Evolutionary conservation across 2,797 vertebrate species (phyloP), one percentile per base, ranked within the genome.

Genomic region (Rhodeus uyekii): DNA sequence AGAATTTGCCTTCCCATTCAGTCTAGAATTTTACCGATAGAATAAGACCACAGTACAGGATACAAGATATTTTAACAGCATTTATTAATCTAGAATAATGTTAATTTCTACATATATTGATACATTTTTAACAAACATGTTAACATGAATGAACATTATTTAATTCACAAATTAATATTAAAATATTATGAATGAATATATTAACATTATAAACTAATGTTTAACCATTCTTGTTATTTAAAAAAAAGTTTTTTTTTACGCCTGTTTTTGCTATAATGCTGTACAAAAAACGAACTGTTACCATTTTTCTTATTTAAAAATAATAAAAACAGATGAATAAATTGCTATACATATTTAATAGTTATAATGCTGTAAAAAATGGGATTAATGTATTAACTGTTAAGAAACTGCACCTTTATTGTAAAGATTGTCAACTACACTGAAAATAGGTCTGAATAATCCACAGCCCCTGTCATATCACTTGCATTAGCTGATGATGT

Each of bases 401-500:
- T 22, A 36, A 50, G 1, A 14, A 50, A 34, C 32, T 50, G 4
- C 19, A 29, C 4, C 10, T 72, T 72, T 32, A 34, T 34, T 48
- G 8, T 61, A n/a, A n/a, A n/a, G n/a, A n/a, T n/a, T 58, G 27
- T 44, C 74, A 27, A 9, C n/a, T 16, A 8, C 7, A 16, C 8
- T 13, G 27, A 65, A 65, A 65, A 50, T 38, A 65, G 5, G 22
- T 27, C 14, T 18, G 32, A 13, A 27, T 3, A 5, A 14, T 65
- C 22, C 8, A 64, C 9, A 0, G 5, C 65, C 16, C 3, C 2
- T 73, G 68, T 50, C 78, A 64, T 38, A 48, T 81, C 29, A 38
- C 8, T 73, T 38, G 42, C 58, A 46, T 58, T 39, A 58, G 72
- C 50, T 68, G 48, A 18, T 27, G 55, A 80, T 44, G 38, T 80